phyloP scores from a whole-genome alignment of 2,797 vertebrate genomes.

The Channa striata region DNA sequence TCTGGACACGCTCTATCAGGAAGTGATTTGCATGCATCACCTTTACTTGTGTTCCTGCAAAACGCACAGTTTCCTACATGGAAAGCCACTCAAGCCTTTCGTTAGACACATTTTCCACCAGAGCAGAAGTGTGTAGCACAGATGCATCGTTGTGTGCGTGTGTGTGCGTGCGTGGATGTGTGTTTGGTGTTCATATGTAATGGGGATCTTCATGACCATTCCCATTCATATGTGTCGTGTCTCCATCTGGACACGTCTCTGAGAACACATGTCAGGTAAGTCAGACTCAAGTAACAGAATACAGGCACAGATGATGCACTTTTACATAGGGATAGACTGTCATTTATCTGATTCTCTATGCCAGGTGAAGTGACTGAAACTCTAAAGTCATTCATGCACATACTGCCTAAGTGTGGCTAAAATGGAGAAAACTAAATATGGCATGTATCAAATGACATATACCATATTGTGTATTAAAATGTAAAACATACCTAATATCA shows the following conservation, averaged over 20 bases:
- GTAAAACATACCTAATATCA: background rate
- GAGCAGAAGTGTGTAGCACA: too few species aligned
- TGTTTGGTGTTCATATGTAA: constrained; percentile 23
- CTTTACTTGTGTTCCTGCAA: constrained; percentile 23
- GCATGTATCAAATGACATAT: constrained; percentile 43
- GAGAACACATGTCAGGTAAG: constrained; percentile 77
- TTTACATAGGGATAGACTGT: constrained; percentile 59
- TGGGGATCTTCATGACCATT: constrained; percentile 48
- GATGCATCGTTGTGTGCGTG: too few species aligned
- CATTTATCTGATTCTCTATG: constrained; percentile 64
- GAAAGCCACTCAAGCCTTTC: background rate
- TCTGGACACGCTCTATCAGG: constrained; percentile 45
- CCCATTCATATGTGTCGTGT: constrained; percentile 55
- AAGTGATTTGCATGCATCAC: constrained; percentile 50
- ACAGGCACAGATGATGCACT: constrained; percentile 79
- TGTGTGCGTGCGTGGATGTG: too few species aligned
- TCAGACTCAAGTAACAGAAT: constrained; percentile 79
- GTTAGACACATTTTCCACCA: constrained; percentile 38
- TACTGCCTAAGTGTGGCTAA: constrained; percentile 11
- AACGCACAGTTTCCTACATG: constrained; percentile 24
- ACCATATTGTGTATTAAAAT: background rate
- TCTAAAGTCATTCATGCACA: constrained; percentile 23
- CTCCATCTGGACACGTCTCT: constrained; percentile 79
- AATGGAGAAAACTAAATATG: constrained; percentile 39
- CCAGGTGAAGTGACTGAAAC: constrained; percentile 30